Percentiles rank a stretch among this genome's conserved stretches.
Evolutionary conservation across 37 sponge, comb jelly and placozoan genomes (phyloP).

Genomic region (Halichondria panicea): DNA sequence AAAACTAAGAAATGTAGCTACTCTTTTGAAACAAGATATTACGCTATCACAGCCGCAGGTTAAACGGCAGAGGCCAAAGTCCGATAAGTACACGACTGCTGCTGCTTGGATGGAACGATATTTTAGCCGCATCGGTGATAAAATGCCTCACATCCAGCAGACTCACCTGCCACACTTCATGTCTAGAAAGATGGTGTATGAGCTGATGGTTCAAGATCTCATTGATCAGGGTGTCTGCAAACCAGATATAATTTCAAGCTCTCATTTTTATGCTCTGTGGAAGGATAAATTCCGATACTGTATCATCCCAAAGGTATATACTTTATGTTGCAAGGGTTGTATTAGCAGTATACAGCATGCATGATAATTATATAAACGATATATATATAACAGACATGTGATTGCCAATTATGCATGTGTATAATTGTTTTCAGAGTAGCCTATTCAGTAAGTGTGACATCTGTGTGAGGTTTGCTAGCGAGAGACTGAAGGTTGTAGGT

Average conservation of each 20-base stretch:
- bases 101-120: slow-evolving; percentile 55
- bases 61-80: not conserved
- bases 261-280: slow-evolving; percentile 50
- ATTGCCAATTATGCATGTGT: not conserved
- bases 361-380: too few relatives aligned
- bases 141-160: slow-evolving; percentile 48
- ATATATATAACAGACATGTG: too few relatives aligned
- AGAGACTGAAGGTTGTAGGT: slow-evolving; percentile 28
- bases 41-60: not conserved
- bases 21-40: not conserved
- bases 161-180: slow-evolving; percentile 49
- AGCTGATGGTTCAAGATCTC: slow-evolving; percentile 23
- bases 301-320: slow-evolving; percentile 52
- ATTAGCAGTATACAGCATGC: not conserved
- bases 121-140: slow-evolving; percentile 35
- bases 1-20: not conserved
- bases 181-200: slow-evolving; percentile 46
- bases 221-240: slow-evolving; percentile 7
- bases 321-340: not conserved
- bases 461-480: slow-evolving; percentile 28
- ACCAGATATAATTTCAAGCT: slow-evolving; percentile 10
- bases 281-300: slow-evolving; percentile 22
- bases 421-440: slow-evolving; percentile 26
- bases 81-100: slow-evolving; percentile 18
- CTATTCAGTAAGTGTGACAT: slow-evolving; percentile 57